A percentile compares a stretch with the other conserved stretches of the same genome.
phyloP scores from a whole-genome alignment of 2,888 invertebrate species.

The Tetragnatha montana region DNA sequence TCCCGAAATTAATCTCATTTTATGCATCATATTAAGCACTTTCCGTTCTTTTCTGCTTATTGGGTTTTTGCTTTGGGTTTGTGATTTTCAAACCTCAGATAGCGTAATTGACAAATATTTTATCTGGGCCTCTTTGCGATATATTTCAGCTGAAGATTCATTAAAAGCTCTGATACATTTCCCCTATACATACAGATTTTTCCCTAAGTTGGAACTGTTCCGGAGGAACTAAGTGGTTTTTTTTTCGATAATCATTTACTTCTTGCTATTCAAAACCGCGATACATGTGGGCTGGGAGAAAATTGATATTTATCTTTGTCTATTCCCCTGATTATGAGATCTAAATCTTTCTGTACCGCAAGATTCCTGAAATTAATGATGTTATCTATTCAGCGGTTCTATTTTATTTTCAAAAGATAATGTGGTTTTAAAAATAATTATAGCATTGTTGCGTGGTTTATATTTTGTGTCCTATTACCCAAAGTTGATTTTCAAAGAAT shows the following conservation, averaged over 20 bases:
- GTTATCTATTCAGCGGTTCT: too few species aligned
- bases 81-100: background rate
- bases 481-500: too few species aligned
- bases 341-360: background rate
- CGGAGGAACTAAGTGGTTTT: background rate
- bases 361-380: too few species aligned
- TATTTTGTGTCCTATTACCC: too few species aligned
- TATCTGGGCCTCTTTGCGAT: constrained; percentile 17
- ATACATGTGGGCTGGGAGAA: background rate
- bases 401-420: too few species aligned
- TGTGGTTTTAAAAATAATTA: too few species aligned
- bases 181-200: too few species aligned
- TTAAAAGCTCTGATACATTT: constrained; percentile 1
- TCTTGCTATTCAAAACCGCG: background rate
- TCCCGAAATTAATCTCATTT: constrained; percentile 41
- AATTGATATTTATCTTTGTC: background rate
- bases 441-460: too few species aligned
- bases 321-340: background rate
- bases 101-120: constrained; percentile 49
- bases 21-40: constrained; percentile 12
- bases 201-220: background rate
- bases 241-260: background rate
- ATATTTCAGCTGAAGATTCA: constrained; percentile 5
- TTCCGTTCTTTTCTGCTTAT: constrained; percentile 3
- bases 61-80: constrained; percentile 18